phyloP scores from a whole-genome alignment of 2,888 invertebrate genomes.

The Drosophila algonquin region DNA sequence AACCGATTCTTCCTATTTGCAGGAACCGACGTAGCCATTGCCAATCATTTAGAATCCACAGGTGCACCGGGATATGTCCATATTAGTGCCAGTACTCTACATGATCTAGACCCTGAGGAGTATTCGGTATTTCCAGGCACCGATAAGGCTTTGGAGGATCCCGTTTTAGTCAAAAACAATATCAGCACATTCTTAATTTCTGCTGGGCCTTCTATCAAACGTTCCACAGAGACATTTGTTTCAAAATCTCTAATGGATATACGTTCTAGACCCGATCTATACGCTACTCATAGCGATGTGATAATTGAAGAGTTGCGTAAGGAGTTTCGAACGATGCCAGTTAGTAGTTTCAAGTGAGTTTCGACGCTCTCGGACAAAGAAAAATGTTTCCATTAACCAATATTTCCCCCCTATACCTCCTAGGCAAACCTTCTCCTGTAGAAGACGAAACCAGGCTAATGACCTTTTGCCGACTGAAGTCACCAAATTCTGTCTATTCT shows the following conservation, averaged over 20 bases:
- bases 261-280: conserved; percentile 70
- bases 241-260: conserved; percentile 57
- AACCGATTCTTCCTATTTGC: not conserved
- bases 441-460: not conserved
- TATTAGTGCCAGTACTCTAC: conserved; percentile 90
- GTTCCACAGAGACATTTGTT: not conserved
- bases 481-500: conserved; percentile 85
- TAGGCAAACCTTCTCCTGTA: not conserved
- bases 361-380: not conserved
- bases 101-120: conserved; percentile 87
- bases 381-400: not conserved
- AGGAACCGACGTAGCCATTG: conserved; percentile 93
- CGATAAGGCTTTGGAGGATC: conserved; percentile 86
- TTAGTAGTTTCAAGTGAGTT: conserved; percentile 89
- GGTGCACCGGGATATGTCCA: conserved; percentile 95
- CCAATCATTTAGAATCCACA: conserved; percentile 96
- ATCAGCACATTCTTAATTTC: conserved; percentile 91
- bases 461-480: not conserved
- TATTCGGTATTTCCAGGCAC: conserved; percentile 85
- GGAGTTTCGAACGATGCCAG: conserved; percentile 91
- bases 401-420: not conserved
- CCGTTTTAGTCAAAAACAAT: conserved; percentile 88
- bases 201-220: conserved; percentile 32
- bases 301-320: conserved; percentile 89
- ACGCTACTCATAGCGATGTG: not conserved